Conservation (phyloP, 2,113 vertebrate species). For the Xyliphius kryptos region DNA sequence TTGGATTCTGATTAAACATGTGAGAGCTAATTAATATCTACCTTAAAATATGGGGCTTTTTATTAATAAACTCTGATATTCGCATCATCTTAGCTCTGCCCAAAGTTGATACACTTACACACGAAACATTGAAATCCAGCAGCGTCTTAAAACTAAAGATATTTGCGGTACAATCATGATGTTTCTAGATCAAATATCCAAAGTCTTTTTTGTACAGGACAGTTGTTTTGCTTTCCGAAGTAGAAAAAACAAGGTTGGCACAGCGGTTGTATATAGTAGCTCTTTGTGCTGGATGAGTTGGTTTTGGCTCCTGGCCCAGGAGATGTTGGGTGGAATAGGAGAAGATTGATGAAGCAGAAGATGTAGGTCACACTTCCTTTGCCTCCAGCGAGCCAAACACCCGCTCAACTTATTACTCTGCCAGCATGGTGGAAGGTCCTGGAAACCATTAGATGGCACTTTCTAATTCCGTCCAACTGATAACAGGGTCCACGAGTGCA, state of each 20-base stretch:
- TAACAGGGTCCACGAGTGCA: too few species aligned
- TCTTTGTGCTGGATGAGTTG: slow-evolving; percentile 36
- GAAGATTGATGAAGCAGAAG: slow-evolving; percentile 57
- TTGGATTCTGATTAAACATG: too few species aligned
- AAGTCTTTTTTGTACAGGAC: not conserved
- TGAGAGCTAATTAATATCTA: too few species aligned
- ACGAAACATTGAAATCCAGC: too few species aligned
- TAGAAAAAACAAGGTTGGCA: slow-evolving; percentile 11
- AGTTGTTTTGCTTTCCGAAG: not conserved
- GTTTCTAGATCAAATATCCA: too few species aligned
- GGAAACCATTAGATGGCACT: slow-evolving; percentile 20
- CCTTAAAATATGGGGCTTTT: too few species aligned
- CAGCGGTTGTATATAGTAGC: slow-evolving; percentile 13
- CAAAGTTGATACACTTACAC: too few species aligned
- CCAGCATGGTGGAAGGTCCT: slow-evolving; percentile 9
- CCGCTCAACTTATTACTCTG: slow-evolving; percentile 21
- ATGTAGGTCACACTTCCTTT: slow-evolving; percentile 48
- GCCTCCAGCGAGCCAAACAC: slow-evolving; percentile 25
- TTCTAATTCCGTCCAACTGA: not conserved
- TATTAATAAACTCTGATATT: too few species aligned
- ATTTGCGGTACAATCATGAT: too few species aligned
- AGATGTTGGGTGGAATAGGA: slow-evolving; percentile 44
- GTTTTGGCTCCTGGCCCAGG: slow-evolving; percentile 35
- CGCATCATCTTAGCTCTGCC: too few species aligned
- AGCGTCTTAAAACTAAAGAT: too few species aligned